These are phyloP conservation scores for Planococcus citri DNA, from an alignment of 1,140 invertebrate species.

Conservation along the genomic window DNA sequence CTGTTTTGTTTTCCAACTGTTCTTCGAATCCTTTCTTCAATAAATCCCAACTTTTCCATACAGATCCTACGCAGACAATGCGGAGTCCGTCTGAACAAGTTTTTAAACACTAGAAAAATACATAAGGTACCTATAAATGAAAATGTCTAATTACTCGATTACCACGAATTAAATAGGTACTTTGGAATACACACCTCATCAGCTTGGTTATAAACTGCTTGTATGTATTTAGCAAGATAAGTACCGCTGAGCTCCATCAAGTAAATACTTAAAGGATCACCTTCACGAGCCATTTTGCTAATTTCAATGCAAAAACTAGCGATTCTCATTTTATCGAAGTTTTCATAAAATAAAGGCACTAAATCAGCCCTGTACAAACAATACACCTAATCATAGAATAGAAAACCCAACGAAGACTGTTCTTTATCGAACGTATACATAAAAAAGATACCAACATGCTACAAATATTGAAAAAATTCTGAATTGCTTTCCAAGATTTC, in stretches of 20 bases:
- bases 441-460: conserved; percentile 35
- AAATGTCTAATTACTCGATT: too few relatives aligned
- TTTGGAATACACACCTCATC: too few relatives aligned
- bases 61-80: conserved; percentile 86
- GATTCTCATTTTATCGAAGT: conserved; percentile 73
- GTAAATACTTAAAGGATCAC: conserved; percentile 55
- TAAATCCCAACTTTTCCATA: conserved; percentile 85
- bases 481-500: conserved; percentile 57
- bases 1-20: conserved; percentile 33
- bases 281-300: conserved; percentile 48
- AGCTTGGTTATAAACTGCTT: conserved; percentile 56
- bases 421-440: too few relatives aligned
- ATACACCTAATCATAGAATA: too few relatives aligned
- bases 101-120: conserved; percentile 37
- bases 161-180: too few relatives aligned
- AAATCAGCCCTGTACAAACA: conserved; percentile 42
- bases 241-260: conserved; percentile 68
- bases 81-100: conserved; percentile 50
- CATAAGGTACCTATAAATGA: too few relatives aligned
- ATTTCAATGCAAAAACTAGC: conserved; percentile 64
- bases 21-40: conserved; percentile 54
- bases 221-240: conserved; percentile 58
- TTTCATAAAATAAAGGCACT: conserved; percentile 59
- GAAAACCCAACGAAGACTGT: too few relatives aligned
- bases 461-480: conserved; percentile 64